A percentile compares a stretch with the other conserved stretches of the same genome.
phyloP scores from a whole-genome alignment of 2,797 vertebrate species.

The Meda fulgida region DNA sequence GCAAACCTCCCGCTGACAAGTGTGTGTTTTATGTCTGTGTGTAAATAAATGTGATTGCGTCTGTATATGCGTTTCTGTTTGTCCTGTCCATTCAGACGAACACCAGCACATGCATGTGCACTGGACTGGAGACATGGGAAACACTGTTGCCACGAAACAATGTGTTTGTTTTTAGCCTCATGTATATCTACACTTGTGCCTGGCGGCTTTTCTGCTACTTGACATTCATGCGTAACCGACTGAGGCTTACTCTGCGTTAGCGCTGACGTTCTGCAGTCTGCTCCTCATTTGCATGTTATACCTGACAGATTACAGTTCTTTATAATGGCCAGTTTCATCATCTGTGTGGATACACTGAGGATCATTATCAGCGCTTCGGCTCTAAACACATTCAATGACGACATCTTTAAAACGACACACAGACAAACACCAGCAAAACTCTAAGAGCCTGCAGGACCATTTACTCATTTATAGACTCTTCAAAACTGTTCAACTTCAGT shows the following conservation, averaged over 20 bases:
- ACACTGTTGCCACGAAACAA: slow-evolving; percentile 19
- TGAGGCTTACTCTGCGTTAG: background rate
- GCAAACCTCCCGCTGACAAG: slow-evolving; percentile 35
- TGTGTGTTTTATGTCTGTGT: slow-evolving; percentile 36
- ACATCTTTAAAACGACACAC: background rate
- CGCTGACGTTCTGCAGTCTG: background rate
- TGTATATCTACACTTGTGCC: slow-evolving; percentile 40
- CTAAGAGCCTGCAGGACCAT: background rate
- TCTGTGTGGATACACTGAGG: background rate
- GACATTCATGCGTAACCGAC: slow-evolving; percentile 71
- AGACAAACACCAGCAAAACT: background rate
- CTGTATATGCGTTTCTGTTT: slow-evolving; percentile 45
- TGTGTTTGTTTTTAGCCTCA: background rate
- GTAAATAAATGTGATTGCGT: slow-evolving; percentile 47
- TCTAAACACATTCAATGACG: background rate
- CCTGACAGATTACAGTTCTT: background rate
- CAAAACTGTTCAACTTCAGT: background rate
- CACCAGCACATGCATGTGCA: background rate
- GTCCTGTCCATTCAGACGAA: slow-evolving; percentile 52
- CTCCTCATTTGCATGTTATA: background rate
- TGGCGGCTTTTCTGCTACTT: slow-evolving; percentile 52
- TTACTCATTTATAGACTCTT: background rate
- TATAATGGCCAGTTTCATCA: background rate
- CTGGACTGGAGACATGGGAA: slow-evolving; percentile 27
- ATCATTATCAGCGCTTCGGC: background rate